Conservation (phyloP, 2,113 vertebrate genomes). For the Gnathonemus longibarbis region DNA sequence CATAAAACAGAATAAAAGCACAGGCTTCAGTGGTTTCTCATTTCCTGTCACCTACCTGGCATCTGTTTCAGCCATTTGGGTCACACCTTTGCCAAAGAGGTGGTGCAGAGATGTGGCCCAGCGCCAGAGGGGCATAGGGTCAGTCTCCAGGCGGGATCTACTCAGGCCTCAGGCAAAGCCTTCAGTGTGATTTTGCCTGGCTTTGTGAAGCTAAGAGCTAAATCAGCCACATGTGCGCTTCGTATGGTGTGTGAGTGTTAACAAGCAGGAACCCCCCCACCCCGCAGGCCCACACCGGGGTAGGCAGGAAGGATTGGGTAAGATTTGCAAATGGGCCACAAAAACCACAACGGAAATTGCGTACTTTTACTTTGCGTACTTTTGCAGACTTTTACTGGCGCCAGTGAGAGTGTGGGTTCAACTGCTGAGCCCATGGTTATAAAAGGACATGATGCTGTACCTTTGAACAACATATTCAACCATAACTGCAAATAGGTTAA, state of each 20-base stretch:
- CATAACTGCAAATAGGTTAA: background rate
- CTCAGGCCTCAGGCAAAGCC: background rate
- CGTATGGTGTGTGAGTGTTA: background rate
- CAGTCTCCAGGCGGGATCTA: background rate
- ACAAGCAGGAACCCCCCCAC: background rate
- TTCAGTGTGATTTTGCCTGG: background rate
- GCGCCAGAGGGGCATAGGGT: background rate
- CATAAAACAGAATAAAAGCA: background rate
- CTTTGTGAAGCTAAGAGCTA: background rate
- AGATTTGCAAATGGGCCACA: background rate
- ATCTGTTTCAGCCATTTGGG: background rate
- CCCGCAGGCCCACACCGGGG: background rate
- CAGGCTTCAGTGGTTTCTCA: background rate
- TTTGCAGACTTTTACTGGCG: background rate
- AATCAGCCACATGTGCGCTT: background rate
- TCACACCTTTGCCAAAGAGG: background rate
- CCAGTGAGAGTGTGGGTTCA: background rate
- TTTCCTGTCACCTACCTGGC: background rate
- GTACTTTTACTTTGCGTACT: background rate
- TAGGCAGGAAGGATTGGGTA: background rate
- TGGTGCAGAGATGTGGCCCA: background rate
- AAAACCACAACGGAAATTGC: background rate
- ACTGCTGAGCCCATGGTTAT: background rate
- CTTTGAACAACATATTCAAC: background rate
- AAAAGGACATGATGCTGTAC: background rate